Base-by-base conservation (phyloP, 2,888 invertebrate species). In the Tholera decimalis region DNA sequence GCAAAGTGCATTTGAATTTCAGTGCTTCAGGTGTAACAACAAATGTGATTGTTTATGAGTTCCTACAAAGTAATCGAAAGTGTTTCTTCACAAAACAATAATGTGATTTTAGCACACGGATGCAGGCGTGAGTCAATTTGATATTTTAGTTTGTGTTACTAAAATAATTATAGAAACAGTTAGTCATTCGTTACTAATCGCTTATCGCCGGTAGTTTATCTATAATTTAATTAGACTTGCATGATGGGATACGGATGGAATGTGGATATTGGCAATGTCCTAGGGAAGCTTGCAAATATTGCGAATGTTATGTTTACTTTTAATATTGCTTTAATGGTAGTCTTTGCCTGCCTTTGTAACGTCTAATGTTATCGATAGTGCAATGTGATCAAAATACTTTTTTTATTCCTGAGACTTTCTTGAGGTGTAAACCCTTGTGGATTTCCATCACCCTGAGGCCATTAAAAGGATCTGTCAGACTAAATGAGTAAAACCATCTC, bases 111-210 rank as follows among this genome's bases (percentile, higher is more conserved):
- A 46, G 37, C 28, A 47, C 13, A 24, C 75, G 61, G 79, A 74
- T 67, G 75, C 67, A 53, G 39, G 22, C 33, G 76, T 79, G 69
- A 76, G 70, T 79, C 74, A 74, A 74, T 73, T 55, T 56, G 8
- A 49, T 75, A 46, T 62, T 77, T 73, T 55, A 73, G 44, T 58
- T 74, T 46, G 51, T 43, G 18, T 56, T 53, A 49, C 43, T 73
- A 24, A 58, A 68, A 41, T 79, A 69, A 41, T 58, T 76, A 46
- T 57, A n/a, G 35, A 41, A 61, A 61, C 20, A 37, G 51, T 78
- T 66, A 78, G 67, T 76, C 50, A 79, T 58, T 28, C 15, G 8
- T 15, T 46, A 26, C 47, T 63, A 61, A 69, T 58, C 5, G 28
- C 35, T 64, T 77, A 74, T 60, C 46, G 44, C 18, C 37, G 33